Evolutionary conservation across 2,888 invertebrate species (phyloP), one percentile per base, ranked within the genome.

Genomic region (Heliconius ismenius): DNA sequence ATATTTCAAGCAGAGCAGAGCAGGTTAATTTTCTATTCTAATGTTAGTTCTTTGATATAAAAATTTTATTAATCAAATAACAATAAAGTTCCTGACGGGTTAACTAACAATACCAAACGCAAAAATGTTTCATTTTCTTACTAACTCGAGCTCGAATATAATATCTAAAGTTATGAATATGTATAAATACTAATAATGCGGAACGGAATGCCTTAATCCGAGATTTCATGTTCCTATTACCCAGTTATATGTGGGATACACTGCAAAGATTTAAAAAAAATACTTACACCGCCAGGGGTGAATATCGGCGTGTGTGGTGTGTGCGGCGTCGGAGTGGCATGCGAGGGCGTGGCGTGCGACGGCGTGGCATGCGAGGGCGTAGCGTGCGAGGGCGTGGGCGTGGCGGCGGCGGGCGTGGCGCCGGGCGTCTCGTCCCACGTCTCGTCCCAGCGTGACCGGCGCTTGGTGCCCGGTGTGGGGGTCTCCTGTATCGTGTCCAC

Each of bases 371-470:
- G 96, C 39, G 95, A 96, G 4, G 97, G 97, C 39, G 97, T 96
- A 86, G 96, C 96, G 87, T 96, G 96, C 7, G 91, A 94, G 0
- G 97, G 97, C 18, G 97, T 96, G 39, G 97, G 96, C 75, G 97
- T 96, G 85, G 97, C 96, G 79, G 96, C 91, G 76, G 96, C 95
- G 0, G 97, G 97, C 74, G 97, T 97, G 21, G 95, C 93, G 83
- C 97, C 97, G 0, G 99, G 99, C 0, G 99, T 99, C 92, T 99
- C 99, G 90, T 99, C 99, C 99, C 99, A 99, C 0, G 99, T 99
- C 92, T 99, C 99, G 90, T 99, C 99, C 99, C 99, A 99, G 80
- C 99, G 96, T 77, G 99, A 98, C 76, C 99, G 96, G 1, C 99
- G 95, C 91, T 99, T 99, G 74, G 98, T 98, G 54, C 98, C 98